phyloP scores from a whole-genome alignment of 2,888 invertebrate species.

The Pteria penguin region DNA sequence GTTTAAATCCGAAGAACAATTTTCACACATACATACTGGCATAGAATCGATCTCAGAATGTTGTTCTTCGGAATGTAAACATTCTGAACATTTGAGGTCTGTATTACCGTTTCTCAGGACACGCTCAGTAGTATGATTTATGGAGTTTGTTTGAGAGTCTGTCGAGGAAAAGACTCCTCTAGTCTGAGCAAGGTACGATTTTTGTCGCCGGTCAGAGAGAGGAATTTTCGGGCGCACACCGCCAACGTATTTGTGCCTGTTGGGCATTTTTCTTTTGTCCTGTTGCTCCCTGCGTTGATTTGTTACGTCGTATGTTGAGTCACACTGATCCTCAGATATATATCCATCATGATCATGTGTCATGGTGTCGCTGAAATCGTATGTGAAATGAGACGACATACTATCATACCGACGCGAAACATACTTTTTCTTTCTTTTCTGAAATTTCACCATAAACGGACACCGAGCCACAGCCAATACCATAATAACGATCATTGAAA shows the following conservation, averaged over 20 bases:
- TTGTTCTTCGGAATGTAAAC: not conserved
- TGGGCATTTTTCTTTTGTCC: not conserved
- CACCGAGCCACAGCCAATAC: slow-evolving; percentile 69
- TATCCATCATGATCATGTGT: slow-evolving; percentile 67
- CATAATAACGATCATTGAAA: slow-evolving; percentile 73
- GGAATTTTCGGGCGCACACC: not conserved
- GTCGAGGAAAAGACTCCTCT: not conserved
- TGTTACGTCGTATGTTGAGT: slow-evolving; percentile 39
- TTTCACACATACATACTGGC: not conserved
- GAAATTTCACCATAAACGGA: slow-evolving; percentile 45
- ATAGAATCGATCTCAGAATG: not conserved
- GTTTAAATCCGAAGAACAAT: not conserved
- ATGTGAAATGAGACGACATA: slow-evolving; percentile 71
- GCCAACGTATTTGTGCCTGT: not conserved
- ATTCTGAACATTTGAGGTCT: not conserved
- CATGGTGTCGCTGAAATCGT: slow-evolving; percentile 72
- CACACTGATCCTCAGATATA: slow-evolving; percentile 49
- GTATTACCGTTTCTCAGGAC: not conserved
- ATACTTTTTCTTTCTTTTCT: slow-evolving; percentile 36
- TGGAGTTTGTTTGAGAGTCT: not conserved
- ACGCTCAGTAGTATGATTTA: not conserved
- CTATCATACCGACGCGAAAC: slow-evolving; percentile 67
- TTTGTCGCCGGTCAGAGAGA: not conserved
- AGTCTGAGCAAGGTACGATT: not conserved
- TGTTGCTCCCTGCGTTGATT: not conserved